Conservation (phyloP, 2,797 vertebrate genomes). For the Trachops cirrhosus region DNA sequence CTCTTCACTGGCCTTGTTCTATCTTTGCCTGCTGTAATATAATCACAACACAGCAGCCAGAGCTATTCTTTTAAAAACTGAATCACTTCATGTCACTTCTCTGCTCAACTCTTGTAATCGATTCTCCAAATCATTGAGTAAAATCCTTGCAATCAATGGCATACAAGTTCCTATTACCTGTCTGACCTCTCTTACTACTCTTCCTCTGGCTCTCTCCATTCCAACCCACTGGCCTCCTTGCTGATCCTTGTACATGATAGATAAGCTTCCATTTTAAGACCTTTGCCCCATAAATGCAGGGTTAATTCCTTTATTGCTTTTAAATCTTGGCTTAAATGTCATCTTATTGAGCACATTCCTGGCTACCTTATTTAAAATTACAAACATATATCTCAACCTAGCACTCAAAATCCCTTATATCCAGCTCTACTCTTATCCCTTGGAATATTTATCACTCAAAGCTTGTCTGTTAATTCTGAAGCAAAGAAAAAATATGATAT, state of each 20-base stretch:
- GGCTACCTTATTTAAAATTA: neutral
- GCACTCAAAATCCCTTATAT: neutral
- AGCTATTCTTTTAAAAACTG: neutral
- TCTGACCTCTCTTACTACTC: neutral
- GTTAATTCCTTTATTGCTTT: neutral
- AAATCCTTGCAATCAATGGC: neutral
- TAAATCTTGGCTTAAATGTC: neutral
- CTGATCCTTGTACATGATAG: neutral
- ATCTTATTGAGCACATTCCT: neutral
- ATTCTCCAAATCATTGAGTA: neutral
- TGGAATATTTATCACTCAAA: neutral
- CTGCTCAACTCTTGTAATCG: neutral
- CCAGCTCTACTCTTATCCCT: neutral
- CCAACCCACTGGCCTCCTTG: neutral
- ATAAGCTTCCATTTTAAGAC: neutral
- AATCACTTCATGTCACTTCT: neutral
- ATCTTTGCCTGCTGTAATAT: neutral
- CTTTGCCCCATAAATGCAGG: neutral
- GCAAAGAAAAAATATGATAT: conserved; percentile 13
- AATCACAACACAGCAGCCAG: neutral
- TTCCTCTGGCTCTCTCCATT: neutral
- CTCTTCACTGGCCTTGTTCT: neutral
- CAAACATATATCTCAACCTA: neutral
- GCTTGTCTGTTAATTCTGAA: neutral
- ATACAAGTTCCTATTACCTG: too few species aligned